These are phyloP conservation scores for Agriopis leucophaearia DNA, from an alignment of 2,888 invertebrate genomes.

Conservation along the genomic window DNA sequence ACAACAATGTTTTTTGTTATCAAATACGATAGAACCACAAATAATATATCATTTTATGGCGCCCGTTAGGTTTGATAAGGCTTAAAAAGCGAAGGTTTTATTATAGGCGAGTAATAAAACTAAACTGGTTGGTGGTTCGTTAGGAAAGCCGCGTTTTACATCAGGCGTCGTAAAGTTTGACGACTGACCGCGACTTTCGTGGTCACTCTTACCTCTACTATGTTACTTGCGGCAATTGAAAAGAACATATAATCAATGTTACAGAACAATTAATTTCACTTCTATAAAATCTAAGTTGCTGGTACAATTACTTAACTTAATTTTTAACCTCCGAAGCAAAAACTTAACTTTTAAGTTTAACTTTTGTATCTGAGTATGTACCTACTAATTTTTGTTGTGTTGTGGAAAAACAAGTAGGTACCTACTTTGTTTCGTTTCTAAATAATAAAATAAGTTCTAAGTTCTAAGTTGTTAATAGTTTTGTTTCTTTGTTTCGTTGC, in stretches of 20 bases:
- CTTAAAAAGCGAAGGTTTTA: slow-evolving; percentile 46
- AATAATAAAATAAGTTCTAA: too few relatives aligned
- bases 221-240: not conserved
- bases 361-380: too few relatives aligned
- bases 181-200: slow-evolving; percentile 18
- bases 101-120: slow-evolving; percentile 44
- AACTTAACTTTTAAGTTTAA: too few relatives aligned
- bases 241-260: too few relatives aligned
- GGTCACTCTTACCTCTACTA: not conserved
- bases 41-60: slow-evolving; percentile 49
- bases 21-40: slow-evolving; percentile 45
- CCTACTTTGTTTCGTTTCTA: too few relatives aligned
- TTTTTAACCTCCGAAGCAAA: too few relatives aligned
- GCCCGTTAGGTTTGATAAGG: slow-evolving; percentile 50
- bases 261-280: not conserved
- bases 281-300: not conserved
- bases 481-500: too few relatives aligned
- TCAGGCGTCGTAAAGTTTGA: slow-evolving; percentile 40
- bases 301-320: too few relatives aligned
- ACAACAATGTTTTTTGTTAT: slow-evolving; percentile 47
- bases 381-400: too few relatives aligned
- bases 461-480: too few relatives aligned
- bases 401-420: too few relatives aligned
- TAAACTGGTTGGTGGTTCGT: slow-evolving; percentile 44
- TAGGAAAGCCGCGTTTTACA: slow-evolving; percentile 47